These are phyloP conservation scores for Odocoileus virginianus DNA, from an alignment of 2,113 vertebrate genomes.

Conservation along the genomic window DNA sequence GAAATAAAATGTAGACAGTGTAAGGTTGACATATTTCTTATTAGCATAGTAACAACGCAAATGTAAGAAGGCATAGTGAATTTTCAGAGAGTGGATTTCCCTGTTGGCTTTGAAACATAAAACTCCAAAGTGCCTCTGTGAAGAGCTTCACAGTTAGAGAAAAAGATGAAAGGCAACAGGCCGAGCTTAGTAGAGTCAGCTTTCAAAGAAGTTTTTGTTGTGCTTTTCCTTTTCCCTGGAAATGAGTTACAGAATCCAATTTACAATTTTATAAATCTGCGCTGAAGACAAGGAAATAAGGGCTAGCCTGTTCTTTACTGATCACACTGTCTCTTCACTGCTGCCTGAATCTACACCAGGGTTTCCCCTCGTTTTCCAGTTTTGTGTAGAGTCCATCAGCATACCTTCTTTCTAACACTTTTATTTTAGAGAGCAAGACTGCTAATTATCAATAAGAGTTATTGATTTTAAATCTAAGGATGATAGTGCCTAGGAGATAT, in stretches of 20 bases:
- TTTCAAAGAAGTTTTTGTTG: constrained; percentile 42
- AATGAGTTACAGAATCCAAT: constrained; percentile 14
- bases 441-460: constrained; percentile 13
- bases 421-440: neutral
- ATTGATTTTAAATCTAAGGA: neutral
- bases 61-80: neutral
- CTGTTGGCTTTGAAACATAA: constrained; percentile 19
- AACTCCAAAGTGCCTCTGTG: constrained; percentile 13
- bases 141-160: constrained; percentile 20
- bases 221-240: neutral
- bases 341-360: neutral
- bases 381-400: neutral
- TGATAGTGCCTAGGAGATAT: neutral
- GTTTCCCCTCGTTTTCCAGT: neutral
- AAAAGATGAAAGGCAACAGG: constrained; percentile 43
- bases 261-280: constrained; percentile 20
- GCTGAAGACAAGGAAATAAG: constrained; percentile 1
- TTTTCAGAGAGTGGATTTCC: constrained; percentile 35
- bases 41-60: neutral
- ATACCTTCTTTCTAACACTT: neutral
- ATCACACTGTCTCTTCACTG: neutral
- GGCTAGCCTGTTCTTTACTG: neutral
- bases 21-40: neutral
- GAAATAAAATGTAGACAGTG: neutral
- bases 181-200: neutral